Evolutionary conservation across 2,888 invertebrate species (phyloP).

Genomic region (Drosophila ustulata): DNA sequence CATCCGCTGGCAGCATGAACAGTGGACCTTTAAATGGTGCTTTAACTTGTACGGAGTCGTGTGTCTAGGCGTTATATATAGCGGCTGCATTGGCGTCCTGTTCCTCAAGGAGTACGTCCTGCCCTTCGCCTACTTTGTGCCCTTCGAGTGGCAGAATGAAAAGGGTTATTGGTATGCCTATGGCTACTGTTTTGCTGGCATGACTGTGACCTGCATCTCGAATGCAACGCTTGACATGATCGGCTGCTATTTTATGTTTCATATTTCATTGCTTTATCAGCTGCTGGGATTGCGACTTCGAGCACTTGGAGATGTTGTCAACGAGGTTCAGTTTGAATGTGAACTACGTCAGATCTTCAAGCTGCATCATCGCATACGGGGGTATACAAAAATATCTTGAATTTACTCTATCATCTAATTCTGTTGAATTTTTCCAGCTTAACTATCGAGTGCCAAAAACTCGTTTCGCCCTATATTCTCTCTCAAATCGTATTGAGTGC

Average conservation of each 20-base stretch:
- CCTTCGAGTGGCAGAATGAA: slow-evolving; percentile 73
- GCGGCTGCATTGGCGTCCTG: slow-evolving; percentile 48
- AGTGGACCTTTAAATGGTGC: slow-evolving; percentile 54
- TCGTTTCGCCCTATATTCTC: slow-evolving; percentile 66
- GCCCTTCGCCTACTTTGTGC: slow-evolving; percentile 78
- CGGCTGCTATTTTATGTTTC: slow-evolving; percentile 76
- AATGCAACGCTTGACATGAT: slow-evolving; percentile 73
- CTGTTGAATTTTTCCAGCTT: slow-evolving; percentile 29
- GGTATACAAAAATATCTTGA: slow-evolving; percentile 22
- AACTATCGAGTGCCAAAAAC: slow-evolving; percentile 46
- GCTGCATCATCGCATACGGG: slow-evolving; percentile 50
- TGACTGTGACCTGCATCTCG: slow-evolving; percentile 63
- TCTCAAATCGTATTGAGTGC: slow-evolving; percentile 72
- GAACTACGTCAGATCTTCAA: slow-evolving; percentile 45
- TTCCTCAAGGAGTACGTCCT: slow-evolving; percentile 63
- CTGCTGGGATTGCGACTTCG: slow-evolving; percentile 72
- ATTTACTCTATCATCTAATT: neutral
- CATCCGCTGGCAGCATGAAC: slow-evolving; percentile 60
- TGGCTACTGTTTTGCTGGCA: slow-evolving; percentile 63
- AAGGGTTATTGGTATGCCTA: slow-evolving; percentile 68
- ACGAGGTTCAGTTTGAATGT: slow-evolving; percentile 33
- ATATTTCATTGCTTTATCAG: slow-evolving; percentile 68
- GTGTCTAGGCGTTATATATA: slow-evolving; percentile 51
- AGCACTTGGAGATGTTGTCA: slow-evolving; percentile 18
- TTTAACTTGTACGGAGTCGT: slow-evolving; percentile 48